phyloP scores from a whole-genome alignment of 2,797 vertebrate genomes.

The Hoplostethus mediterraneus region DNA sequence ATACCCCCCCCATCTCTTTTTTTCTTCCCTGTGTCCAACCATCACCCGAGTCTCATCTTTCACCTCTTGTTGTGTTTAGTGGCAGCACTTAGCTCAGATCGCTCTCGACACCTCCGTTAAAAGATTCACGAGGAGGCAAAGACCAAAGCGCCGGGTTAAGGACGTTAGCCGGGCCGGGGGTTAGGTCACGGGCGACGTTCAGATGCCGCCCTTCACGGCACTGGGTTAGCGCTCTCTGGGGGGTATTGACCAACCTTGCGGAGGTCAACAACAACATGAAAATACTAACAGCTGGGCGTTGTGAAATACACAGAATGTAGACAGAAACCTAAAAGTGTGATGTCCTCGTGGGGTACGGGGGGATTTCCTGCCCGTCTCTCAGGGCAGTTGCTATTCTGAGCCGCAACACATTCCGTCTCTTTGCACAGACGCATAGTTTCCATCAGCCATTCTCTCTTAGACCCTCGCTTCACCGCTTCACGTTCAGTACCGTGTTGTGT shows the following conservation, averaged over 20 bases:
- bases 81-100: constrained; percentile 31
- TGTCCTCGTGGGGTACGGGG: constrained; percentile 74
- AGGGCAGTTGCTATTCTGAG: constrained; percentile 81
- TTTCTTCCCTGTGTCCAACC: neutral
- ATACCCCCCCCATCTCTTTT: neutral
- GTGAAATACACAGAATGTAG: constrained; percentile 13
- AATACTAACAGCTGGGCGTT: neutral
- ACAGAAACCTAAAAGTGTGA: constrained; percentile 39
- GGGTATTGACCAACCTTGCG: neutral
- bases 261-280: neutral
- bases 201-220: no score
- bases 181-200: no score
- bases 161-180: no score
- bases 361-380: constrained; percentile 77
- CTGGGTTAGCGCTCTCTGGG: no score
- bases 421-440: constrained; percentile 74
- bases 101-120: constrained; percentile 22
- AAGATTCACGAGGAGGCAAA: constrained; percentile 20
- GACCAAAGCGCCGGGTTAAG: neutral
- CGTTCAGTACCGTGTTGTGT: neutral
- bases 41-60: constrained; percentile 9
- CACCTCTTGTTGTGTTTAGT: constrained; percentile 17
- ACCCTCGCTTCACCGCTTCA: constrained; percentile 14
- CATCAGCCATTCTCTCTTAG: constrained; percentile 68
- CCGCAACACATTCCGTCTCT: constrained; percentile 74